Percentiles rank a stretch among this genome's conserved stretches.
Evolutionary conservation across 2,888 invertebrate genomes (phyloP).

Genomic region (Cheilosia scutellata): DNA sequence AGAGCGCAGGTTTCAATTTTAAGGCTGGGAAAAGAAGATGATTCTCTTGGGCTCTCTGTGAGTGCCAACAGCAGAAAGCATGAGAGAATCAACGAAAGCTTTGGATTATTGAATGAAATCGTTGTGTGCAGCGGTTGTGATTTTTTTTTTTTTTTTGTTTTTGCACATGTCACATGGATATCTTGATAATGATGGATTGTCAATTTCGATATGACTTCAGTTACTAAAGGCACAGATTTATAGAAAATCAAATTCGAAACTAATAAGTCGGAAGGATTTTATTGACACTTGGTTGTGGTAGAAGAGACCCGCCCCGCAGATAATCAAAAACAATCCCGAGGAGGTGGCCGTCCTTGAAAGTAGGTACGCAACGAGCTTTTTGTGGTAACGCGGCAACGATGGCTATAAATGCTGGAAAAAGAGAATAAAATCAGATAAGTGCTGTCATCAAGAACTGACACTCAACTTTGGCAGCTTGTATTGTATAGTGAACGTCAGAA

Average conservation of each 20-base stretch:
- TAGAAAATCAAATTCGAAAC: not conserved
- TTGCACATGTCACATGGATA: constrained; percentile 31
- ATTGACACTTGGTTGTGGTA: not conserved
- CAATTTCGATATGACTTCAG: constrained; percentile 51
- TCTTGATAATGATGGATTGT: constrained; percentile 5
- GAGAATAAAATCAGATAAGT: too few species aligned
- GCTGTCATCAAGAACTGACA: not conserved
- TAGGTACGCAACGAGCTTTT: constrained; percentile 3
- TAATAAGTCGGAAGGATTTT: not conserved
- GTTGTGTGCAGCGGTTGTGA: constrained; percentile 29
- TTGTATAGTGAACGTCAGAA: too few species aligned
- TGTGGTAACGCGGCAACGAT: not conserved
- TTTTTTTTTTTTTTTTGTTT: constrained; percentile 17
- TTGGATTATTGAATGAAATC: constrained; percentile 54
- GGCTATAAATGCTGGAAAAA: not conserved
- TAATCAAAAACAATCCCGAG: not conserved
- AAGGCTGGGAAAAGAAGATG: constrained; percentile 1
- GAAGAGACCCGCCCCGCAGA: not conserved
- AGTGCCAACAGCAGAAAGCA: not conserved
- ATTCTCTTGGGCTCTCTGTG: not conserved
- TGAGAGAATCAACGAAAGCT: constrained; percentile 30
- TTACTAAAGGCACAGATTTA: constrained; percentile 8
- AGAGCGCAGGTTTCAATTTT: constrained; percentile 46
- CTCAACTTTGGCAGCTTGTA: not conserved
- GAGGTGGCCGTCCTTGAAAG: not conserved